Base-by-base conservation (phyloP, 2,888 invertebrate species). In the Orchesellides sinensis region DNA sequence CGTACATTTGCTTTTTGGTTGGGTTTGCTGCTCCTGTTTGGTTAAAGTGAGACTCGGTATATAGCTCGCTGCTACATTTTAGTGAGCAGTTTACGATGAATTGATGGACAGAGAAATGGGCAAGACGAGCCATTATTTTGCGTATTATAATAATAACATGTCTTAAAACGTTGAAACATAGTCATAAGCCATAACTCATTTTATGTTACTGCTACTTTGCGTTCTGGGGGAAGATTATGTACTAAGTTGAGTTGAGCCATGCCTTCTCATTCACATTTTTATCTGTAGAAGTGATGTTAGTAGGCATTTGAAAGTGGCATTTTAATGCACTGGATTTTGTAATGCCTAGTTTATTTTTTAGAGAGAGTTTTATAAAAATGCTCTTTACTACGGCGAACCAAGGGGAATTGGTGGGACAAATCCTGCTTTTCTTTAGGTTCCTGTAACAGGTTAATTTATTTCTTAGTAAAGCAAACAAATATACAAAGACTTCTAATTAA, bases 101-200 rank as follows among this genome's bases (percentile, higher is more conserved):
- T 84, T 84, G 84, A 84, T 84, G 84, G 84, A 56, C 70, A 61
- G 78, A 78, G 83, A 74, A 83, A 83, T 66, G 78, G 82, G 70
- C 82, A 82, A 75, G 82, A 82, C 79, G 68, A 68, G 77, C 77
- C 77, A 68, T 77, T 77, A 77, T 68, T 77, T 68, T 59, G 68
- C 72, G 70, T 83, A 74, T 79, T 83, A 83, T 83, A 72, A 83
- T 83, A 79, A 83, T 83, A 79, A 83, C 79, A 83, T 73, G 78
- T 66, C 79, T 79, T 73, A 83, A 75, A 82, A 75, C 70, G 70
- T 70, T 75, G 75, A 82, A 77, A 77, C 77, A 77, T 68, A 77
- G 77, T 77, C 77, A 77, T 77, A 82, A 82, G 82, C 75, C 70
- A 75, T 82, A 82, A 82, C 70, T 82, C 82, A 82, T 75, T 75